These are phyloP conservation scores for Gallirallus australis DNA, from an alignment of 2,797 vertebrate genomes.

Conservation along the genomic window DNA sequence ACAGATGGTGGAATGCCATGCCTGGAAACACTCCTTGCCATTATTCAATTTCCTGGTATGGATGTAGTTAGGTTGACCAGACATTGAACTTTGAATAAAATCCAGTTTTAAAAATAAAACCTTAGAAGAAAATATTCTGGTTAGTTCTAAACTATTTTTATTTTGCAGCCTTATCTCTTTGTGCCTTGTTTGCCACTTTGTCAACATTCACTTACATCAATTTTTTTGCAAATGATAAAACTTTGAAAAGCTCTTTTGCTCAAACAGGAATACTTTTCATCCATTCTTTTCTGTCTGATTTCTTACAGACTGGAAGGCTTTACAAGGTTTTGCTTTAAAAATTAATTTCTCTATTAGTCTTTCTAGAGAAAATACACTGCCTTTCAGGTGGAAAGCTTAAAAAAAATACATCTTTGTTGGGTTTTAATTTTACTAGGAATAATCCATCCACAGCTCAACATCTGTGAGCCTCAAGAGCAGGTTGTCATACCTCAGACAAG, in stretches of 20 bases:
- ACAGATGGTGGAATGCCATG: not conserved
- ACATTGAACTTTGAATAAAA: not conserved
- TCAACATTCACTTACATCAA: not conserved
- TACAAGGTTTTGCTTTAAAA: not conserved
- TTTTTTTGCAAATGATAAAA: not conserved
- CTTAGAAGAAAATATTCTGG: not conserved
- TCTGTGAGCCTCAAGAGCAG: not conserved
- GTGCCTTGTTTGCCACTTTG: not conserved
- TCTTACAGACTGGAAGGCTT: not conserved
- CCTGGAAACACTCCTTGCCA: not conserved
- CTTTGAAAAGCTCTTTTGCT: not conserved
- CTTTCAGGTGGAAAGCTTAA: not conserved
- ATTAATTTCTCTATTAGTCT: not conserved
- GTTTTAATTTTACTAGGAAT: slow-evolving; percentile 29
- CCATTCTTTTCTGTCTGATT: not conserved
- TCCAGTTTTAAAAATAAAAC: not conserved
- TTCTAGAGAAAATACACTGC: not conserved
- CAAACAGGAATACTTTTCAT: not conserved
- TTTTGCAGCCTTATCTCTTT: not conserved
- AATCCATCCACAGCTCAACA: not conserved
- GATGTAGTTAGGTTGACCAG: not conserved
- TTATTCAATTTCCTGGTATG: not conserved
- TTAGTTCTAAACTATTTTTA: not conserved
- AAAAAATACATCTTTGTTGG: not conserved
- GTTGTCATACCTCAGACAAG: slow-evolving; percentile 1